phyloP scores from a whole-genome alignment of 2,797 vertebrate genomes.

The Columba guinea region DNA sequence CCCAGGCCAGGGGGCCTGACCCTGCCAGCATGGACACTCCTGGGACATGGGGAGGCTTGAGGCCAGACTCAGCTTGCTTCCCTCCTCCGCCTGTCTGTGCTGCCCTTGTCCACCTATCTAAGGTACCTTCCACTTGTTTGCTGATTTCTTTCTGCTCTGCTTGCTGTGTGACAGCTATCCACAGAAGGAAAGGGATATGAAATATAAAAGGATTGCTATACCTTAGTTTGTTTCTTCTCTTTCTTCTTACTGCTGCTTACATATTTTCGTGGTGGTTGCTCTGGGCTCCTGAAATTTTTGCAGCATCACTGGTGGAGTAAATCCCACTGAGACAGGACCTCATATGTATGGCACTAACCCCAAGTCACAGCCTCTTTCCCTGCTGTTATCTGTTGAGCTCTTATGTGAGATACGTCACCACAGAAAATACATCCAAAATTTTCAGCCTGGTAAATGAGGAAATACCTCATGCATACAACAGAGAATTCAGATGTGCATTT shows the following conservation, averaged over 20 bases:
- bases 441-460: neutral
- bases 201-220: neutral
- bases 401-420: neutral
- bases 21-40: rapidly evolving
- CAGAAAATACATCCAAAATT: slow-evolving; percentile 28
- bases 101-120: rapidly evolving
- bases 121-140: neutral
- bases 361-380: neutral
- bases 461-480: neutral
- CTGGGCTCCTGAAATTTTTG: neutral
- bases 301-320: neutral
- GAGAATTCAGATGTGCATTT: slow-evolving; percentile 25
- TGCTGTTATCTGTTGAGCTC: slow-evolving; percentile 5
- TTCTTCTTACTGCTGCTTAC: neutral
- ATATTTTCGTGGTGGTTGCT: neutral
- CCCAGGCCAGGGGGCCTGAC: neutral
- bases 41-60: rapidly evolving
- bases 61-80: neutral
- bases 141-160: neutral
- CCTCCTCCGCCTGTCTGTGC: neutral
- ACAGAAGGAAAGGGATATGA: neutral
- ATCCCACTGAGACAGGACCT: neutral
- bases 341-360: neutral
- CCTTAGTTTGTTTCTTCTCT: neutral
- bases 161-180: neutral